Evolutionary conservation across 2,113 vertebrate genomes (phyloP), one percentile per base, ranked within the genome.

Genomic region (Leuciscus idus): DNA sequence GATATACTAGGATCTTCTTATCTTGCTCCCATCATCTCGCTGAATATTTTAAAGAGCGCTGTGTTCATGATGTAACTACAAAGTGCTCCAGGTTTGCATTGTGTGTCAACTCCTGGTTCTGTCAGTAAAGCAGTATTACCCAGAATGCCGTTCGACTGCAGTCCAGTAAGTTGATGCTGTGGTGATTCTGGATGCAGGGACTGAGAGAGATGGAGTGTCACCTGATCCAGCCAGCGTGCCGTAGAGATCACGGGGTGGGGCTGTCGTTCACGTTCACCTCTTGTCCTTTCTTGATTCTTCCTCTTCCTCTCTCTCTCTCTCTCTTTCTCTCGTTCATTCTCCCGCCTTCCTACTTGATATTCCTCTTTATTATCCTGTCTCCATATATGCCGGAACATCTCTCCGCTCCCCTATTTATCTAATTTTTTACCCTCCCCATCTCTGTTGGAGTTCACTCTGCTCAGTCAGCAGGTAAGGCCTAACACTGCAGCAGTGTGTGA

Each of bases 381-480:
- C 21, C 12, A 36, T 72, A 17, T 36, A 50, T 70, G 78, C 33
- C 1, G 57, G 57, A 39, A n/a, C 6, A 26, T 48, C 74, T 46
- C 43, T 64, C 57, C 15, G 6, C 26, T 50, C 46, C 62, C 57
- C 43, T 80, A 7, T 23, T 55, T 62, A 23, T 77, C 80, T 55
- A 21, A 43, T 61, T 52, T 66, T 64, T 50, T 73, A 85, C 68
- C 85, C 80, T 59, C 62, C 81, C 83, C 39, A 13, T 66, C 74
- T 76, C 75, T 79, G 89, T 85, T 88, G 91, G 89, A 92, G 87
- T 90, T 90, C 85, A 62, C 92, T 94, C 90, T 94, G 93, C 92
- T 86, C 90, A 89, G 93, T 95, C 93, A 95, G 94, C 94, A 95
- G 90, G 86, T 90, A 90, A 88, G 84, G 84, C 61, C 84, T 19